phyloP scores from a whole-genome alignment of 2,888 invertebrate species.

The Hydraecia micacea region DNA sequence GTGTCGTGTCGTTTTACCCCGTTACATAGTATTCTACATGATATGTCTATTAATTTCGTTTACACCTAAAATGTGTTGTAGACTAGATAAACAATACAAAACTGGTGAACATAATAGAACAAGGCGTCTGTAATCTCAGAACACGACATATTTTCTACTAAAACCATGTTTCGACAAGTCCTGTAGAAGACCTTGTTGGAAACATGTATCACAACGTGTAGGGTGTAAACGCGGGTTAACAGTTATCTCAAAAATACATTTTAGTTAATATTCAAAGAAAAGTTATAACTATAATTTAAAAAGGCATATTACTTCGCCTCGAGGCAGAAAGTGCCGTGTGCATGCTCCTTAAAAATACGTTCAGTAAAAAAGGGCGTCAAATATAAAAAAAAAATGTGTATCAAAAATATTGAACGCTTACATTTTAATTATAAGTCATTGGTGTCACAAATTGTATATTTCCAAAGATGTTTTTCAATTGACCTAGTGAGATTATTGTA shows the following conservation, averaged over 20 bases:
- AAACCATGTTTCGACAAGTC: too few relatives aligned
- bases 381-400: constrained; percentile 33
- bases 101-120: neutral
- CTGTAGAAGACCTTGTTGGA: neutral
- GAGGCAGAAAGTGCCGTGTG: constrained; percentile 5
- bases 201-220: neutral
- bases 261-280: neutral
- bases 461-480: constrained; percentile 56
- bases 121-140: neutral
- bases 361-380: neutral
- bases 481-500: constrained; percentile 67
- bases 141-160: neutral
- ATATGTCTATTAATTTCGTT: neutral
- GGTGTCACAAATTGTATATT: constrained; percentile 34
- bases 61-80: neutral
- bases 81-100: neutral
- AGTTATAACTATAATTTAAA: neutral
- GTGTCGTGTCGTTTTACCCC: too few relatives aligned
- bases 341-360: constrained; percentile 10
- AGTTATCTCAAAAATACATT: neutral
- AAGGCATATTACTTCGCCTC: neutral
- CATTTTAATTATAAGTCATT: constrained; percentile 10
- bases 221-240: neutral
- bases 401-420: constrained; percentile 35
- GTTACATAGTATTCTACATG: neutral